A percentile compares a stretch with the other conserved stretches of the same genome.
phyloP scores from a whole-genome alignment of 2,113 vertebrate species.

The Oplegnathus fasciatus region DNA sequence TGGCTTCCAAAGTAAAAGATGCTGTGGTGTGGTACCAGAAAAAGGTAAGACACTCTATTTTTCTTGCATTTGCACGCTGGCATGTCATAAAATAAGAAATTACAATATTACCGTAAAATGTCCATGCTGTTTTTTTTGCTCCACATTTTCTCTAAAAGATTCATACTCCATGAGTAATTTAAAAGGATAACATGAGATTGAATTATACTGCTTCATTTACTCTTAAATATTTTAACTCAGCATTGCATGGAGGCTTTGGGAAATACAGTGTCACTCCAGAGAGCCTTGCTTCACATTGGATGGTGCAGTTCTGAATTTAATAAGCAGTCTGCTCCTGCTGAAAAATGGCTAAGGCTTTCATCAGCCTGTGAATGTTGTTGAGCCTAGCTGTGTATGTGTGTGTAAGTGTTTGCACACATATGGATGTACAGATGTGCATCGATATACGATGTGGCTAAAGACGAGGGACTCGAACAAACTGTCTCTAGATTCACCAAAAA shows the following conservation, averaged over 20 bases:
- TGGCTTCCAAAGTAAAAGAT: slow-evolving; percentile 99
- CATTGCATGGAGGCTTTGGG: not conserved
- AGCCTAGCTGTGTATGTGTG: not conserved
- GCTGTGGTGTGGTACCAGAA: slow-evolving; percentile 99
- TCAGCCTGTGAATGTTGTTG: not conserved
- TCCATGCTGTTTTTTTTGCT: not conserved
- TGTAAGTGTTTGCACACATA: not conserved
- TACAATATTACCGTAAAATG: not conserved
- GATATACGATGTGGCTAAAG: not conserved
- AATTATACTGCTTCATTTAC: not conserved
- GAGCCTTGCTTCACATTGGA: not conserved
- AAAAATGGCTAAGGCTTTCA: not conserved
- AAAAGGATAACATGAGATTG: not conserved
- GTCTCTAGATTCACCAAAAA: no score
- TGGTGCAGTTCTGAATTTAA: not conserved
- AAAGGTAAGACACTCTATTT: slow-evolving; percentile 89
- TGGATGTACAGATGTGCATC: not conserved
- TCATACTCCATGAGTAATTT: not conserved
- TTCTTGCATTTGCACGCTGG: not conserved
- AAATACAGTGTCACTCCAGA: not conserved
- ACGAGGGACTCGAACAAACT: not conserved
- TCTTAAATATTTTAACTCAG: not conserved
- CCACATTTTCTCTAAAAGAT: not conserved
- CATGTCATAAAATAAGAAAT: not conserved
- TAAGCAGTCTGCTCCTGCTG: not conserved